Percentiles rank a stretch among this genome's conserved stretches.
Evolutionary conservation across 2,797 vertebrate species (phyloP).

Genomic region (Hippoglossus hippoglossus): DNA sequence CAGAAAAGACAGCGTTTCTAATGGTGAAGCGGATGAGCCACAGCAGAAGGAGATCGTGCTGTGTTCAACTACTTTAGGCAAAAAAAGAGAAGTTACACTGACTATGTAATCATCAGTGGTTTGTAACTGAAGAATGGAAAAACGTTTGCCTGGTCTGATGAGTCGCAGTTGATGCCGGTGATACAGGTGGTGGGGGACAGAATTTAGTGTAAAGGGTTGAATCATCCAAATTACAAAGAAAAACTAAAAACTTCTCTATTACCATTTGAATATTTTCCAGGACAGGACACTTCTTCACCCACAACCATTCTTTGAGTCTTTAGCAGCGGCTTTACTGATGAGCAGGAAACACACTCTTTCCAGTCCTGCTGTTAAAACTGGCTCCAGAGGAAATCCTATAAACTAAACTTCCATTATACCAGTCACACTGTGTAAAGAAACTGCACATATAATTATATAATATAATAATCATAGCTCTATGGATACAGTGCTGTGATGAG

Average conservation of each 20-base stretch:
- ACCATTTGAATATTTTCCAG: no score
- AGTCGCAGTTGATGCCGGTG: background rate
- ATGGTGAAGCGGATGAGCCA: background rate
- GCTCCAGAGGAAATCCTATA: background rate
- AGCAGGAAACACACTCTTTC: background rate
- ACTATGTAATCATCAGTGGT: slow-evolving; percentile 1
- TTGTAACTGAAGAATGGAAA: slow-evolving; percentile 5
- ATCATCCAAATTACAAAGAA: background rate
- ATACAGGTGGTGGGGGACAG: background rate
- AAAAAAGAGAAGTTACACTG: slow-evolving; percentile 24
- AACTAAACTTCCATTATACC: background rate
- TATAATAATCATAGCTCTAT: no score
- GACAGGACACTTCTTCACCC: no score
- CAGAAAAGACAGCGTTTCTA: slow-evolving; percentile 7
- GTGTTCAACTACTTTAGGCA: slow-evolving; percentile 14
- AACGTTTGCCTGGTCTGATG: slow-evolving; percentile 1
- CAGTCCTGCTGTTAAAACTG: background rate
- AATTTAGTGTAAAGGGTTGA: background rate
- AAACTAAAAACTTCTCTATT: background rate
- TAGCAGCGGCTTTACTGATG: background rate
- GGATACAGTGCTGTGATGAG: no score
- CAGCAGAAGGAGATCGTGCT: slow-evolving; percentile 28
- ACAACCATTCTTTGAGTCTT: background rate
- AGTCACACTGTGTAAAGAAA: background rate
- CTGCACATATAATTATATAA: background rate